Base-by-base conservation (phyloP, 2,888 invertebrate genomes). In the Oxyteleia sp. region DNA sequence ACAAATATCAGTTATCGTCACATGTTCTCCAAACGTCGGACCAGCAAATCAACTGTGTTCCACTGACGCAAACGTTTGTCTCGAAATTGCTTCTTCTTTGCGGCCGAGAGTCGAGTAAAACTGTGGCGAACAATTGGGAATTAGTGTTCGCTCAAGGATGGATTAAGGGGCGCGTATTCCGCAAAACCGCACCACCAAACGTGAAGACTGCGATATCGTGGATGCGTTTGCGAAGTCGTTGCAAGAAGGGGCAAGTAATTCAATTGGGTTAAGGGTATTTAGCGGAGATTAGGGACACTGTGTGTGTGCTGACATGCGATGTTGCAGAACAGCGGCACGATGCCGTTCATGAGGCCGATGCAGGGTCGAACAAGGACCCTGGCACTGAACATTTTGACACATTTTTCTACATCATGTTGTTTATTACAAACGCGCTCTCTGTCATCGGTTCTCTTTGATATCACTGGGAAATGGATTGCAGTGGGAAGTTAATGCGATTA, bases 261-360 rank as follows among this genome's bases (percentile, higher is more conserved):
- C 89, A 92, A 92, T 92, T 92, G 90, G 90, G 91, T 92, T 91
- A 91, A 91, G 90, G 92, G 89, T 91, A 90, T 89, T 92, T 91
- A 90, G 87, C 85, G 86, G 80, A 87, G 92, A 92, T 92, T 92
- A 91, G 89, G 92, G 91, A 86, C 92, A 90, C 87, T n/a, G n/a
- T 90, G 64, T 80, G 64, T 74, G 47, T 80, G 90, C 91, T 92
- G 92, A 91, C 91, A 90, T 88, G 85, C 88, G 86, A 84, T 86
- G 74, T 87, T 86, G 84, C 86, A 85, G 74, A 83, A 72, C 32
- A 29, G 41, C 32, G 61, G 59, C 53, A 49, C 20, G 59, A 43
- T 3, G 47, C 38, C 63, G 43, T 20, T 47, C 53, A n/a, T 20
- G 2, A 7, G 5, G 29, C 23, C 20, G 15, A 51, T 38, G 38